Evolutionary conservation across 2,888 invertebrate genomes (phyloP).

Genomic region (Trichogramma evanescens): DNA sequence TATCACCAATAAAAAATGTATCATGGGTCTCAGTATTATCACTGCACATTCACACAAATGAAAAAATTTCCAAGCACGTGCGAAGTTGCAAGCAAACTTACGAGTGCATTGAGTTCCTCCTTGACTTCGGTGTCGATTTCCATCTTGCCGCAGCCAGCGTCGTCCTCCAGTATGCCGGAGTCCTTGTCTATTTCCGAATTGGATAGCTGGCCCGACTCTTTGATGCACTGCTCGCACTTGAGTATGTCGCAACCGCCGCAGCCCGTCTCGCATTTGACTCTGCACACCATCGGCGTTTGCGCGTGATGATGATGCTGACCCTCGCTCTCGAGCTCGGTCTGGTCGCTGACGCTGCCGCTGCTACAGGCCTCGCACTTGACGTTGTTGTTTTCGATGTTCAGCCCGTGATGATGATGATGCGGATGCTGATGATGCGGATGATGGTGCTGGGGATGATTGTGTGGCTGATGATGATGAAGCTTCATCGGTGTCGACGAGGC

Average conservation of each 20-base stretch:
- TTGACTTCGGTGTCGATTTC: constrained; percentile 42
- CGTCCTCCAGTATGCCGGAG: constrained; percentile 37
- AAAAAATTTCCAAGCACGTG: too few species aligned
- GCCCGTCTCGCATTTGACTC: constrained; percentile 42
- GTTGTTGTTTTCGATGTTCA: constrained; percentile 43
- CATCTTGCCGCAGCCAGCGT: constrained; percentile 37
- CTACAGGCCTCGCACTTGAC: constrained; percentile 45
- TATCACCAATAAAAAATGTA: too few species aligned
- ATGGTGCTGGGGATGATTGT: constrained; percentile 7
- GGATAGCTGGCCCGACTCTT: constrained; percentile 41
- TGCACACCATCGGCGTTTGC: constrained; percentile 36
- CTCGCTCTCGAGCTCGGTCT: constrained; percentile 28
- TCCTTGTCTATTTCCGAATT: constrained; percentile 41
- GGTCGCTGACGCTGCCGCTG: constrained; percentile 20
- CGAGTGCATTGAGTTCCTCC: constrained; percentile 52
- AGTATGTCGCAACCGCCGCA: constrained; percentile 41
- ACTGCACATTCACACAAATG: too few species aligned
- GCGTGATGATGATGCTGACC: constrained; percentile 20
- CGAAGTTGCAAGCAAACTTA: constrained; percentile 32
- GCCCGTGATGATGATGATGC: constrained; percentile 27
- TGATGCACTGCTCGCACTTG: constrained; percentile 44
- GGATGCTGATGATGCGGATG: constrained; percentile 7
- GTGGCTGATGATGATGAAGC: constrained; percentile 9
- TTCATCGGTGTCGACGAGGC: background rate
- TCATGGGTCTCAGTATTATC: too few species aligned